Evolutionary conservation across 2,113 vertebrate species (phyloP).

Genomic region (Nycticebus coucang): DNA sequence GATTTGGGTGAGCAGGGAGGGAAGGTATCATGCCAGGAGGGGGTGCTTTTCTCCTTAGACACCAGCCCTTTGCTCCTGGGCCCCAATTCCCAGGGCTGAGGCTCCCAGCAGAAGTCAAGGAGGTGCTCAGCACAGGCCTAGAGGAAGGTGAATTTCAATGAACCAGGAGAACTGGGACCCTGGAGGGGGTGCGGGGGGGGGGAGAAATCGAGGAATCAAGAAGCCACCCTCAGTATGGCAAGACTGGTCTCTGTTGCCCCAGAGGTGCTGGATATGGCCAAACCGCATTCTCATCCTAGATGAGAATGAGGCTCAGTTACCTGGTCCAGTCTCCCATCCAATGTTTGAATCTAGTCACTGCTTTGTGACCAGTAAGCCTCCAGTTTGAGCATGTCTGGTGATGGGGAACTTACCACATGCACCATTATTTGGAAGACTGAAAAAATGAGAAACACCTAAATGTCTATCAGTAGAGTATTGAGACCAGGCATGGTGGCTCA

Average conservation of each 20-base stretch:
- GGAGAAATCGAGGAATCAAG: accelerated
- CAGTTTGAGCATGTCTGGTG: background rate
- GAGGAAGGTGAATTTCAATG: background rate
- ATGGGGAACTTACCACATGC: background rate
- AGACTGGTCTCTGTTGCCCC: background rate
- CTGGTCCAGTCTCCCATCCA: background rate
- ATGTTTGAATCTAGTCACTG: background rate
- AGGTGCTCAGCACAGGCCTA: background rate
- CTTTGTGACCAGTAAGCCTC: background rate
- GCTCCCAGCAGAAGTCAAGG: background rate
- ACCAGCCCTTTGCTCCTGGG: background rate
- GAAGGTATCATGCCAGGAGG: background rate
- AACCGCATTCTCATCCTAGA: too few relatives aligned
- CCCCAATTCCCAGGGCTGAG: background rate
- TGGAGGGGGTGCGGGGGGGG: too few relatives aligned
- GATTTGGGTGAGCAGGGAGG: background rate
- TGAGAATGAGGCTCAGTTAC: background rate
- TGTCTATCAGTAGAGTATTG: background rate
- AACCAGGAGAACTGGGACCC: background rate
- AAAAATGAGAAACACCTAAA: background rate
- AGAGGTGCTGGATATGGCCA: accelerated
- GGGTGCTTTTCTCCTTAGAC: background rate
- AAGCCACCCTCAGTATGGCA: accelerated
- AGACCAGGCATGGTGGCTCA: too few relatives aligned
- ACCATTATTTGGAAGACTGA: background rate